phyloP scores from a whole-genome alignment of 2,113 vertebrate genomes.

The Panthera uncia region DNA sequence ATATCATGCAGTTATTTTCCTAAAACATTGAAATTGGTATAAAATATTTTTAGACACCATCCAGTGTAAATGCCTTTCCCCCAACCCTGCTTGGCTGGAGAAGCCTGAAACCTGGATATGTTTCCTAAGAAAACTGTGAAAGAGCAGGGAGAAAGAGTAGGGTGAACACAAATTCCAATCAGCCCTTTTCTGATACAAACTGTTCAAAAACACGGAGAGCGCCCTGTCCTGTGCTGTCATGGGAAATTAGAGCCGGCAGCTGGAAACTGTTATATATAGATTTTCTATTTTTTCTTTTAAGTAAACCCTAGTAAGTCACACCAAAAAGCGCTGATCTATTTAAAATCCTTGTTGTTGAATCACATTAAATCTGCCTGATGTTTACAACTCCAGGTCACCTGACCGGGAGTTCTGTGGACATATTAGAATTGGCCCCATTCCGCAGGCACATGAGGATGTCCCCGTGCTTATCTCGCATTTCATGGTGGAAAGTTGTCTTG shows the following conservation, averaged over 20 bases:
- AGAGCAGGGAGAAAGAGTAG: conserved; percentile 40
- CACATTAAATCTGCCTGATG: conserved; percentile 70
- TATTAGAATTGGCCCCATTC: not conserved
- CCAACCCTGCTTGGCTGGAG: not conserved
- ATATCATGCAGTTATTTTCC: not conserved
- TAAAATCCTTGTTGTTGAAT: conserved; percentile 73
- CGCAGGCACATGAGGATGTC: not conserved
- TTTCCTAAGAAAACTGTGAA: conserved; percentile 59
- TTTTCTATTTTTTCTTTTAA: conserved; percentile 83
- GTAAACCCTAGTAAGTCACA: conserved; percentile 79
- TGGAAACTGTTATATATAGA: conserved; percentile 82
- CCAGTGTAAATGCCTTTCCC: not conserved
- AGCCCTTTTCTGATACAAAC: conserved; percentile 38
- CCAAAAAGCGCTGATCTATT: conserved; percentile 77
- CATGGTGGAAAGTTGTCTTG: not conserved
- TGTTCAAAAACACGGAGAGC: conserved; percentile 43
- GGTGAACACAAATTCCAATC: conserved; percentile 55
- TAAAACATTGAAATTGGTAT: not conserved
- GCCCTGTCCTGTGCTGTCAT: conserved; percentile 54
- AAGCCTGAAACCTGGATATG: not conserved
- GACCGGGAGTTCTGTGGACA: conserved; percentile 67
- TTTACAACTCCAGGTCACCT: conserved; percentile 81
- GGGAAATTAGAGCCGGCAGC: conserved; percentile 82
- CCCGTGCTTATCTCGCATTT: not conserved
- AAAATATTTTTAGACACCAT: conserved; percentile 1